Base-by-base conservation (phyloP, 2,888 invertebrate genomes). In the Amphimallon solstitiale region DNA sequence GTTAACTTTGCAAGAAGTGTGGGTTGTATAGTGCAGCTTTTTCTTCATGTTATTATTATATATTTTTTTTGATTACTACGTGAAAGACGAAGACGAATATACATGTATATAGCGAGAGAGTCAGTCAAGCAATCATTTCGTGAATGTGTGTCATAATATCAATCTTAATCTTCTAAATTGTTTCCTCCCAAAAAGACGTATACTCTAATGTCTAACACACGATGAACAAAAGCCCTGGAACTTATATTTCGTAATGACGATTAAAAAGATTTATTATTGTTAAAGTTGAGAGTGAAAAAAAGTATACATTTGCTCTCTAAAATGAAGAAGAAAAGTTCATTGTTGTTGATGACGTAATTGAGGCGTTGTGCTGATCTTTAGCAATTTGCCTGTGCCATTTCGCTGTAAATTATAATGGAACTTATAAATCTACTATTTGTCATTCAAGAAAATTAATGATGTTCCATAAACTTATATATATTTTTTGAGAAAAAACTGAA, bases 121-220 rank as follows among this genome's bases (percentile, higher is more conserved):
- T 34, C 29, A 21, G 19, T 21, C 15, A 15, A 12, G 46, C 48
- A 61, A 17, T 35, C 34, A 62, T 49, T 49, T 62, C 62, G 37
- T 51, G 38, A 40, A 40, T 37, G 29, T 37, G 37, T 62, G 23
- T 49, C 49, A 61, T 49, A 62, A 62, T 62, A 62, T 62, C 51
- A 62, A 62, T 62, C 62, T 62, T 62, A 48, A 62, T 49, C 38
- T 49, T 17, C 17, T 37, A 62, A 62, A 62, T 62, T 49, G 49
- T 62, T 61, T 48, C 19, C 60, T 35, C 60, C 23, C 21, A 21
- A 29, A 43, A 62, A 37, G 48, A 40, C 21, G 48, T 48, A 49
- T 9, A 10, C n/a, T 21, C 46, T 17, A 46, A 46, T 46, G 29
- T 49, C 29, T 45, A 45, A 17, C 45, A 4, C 45, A 46, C 19